Evolutionary conservation across 2,797 vertebrate genomes (phyloP), one percentile per base, ranked within the genome.

Genomic region (Apogon hyalosoma): DNA sequence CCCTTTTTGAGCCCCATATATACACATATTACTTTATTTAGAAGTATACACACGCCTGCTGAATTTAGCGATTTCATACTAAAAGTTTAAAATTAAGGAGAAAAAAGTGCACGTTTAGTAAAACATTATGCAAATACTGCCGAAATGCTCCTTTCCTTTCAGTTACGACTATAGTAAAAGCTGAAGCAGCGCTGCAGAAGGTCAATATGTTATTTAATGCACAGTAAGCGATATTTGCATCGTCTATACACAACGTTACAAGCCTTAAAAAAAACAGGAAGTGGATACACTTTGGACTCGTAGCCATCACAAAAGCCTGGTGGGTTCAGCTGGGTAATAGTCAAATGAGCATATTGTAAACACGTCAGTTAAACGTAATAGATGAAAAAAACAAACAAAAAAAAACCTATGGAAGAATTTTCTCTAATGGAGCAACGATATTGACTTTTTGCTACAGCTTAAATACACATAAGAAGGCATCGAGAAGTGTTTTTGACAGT

Each of bases 71-170:
- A 73, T 63, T 69, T 48, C 40, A 68, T 49, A 42, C 15, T 49
- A 68, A 67, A 76, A 49, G 1, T 14, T 28, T 3, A 18, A 40
- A 54, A 74, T 24, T 4, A 63, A 59, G 11, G 11, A 50, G 55
- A 54, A 42, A 64, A 78, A 79, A 79, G 52, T 63, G 56, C 63
- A 84, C 50, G 76, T 76, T 12, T 48, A 40, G 49, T 54, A 76
- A 72, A 79, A 69, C 41, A 59, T 73, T 67, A 68, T 61, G 65
- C 70, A 90, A 93, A 93, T 92, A 91, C 90, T 92, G 85, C 82
- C 57, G 56, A 82, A 79, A 79, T 68, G 64, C 56, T 75, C 71
- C 16, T 78, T 68, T 77, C 42, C 60, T 65, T 77, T 47, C 16
- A 53, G 57, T 77, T 51, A 65, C 48, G 73, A 33, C 57, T 77